Evolutionary conservation across 92 coral and sea anemone genomes (phyloP), one percentile per base, ranked within the genome.

Genomic region (Nematostella vectensis): DNA sequence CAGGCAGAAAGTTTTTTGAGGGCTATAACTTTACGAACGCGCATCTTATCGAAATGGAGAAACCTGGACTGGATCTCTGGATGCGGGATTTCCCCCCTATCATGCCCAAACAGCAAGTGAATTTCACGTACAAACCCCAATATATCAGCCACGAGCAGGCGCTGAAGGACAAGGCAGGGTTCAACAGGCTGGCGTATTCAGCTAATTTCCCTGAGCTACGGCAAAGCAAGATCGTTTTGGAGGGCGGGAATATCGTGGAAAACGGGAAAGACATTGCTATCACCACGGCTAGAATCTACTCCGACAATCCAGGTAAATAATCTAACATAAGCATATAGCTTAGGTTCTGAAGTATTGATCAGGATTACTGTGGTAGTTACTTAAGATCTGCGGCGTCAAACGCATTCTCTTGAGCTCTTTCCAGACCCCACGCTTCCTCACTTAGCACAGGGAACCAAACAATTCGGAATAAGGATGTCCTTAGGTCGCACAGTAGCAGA

Each of bases 21-120:
- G 50, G 59, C 11, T 59, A 61, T 53, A 42, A 50, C 16, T 65
- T 76, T 27, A 37, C 50, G 28, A 70, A 70, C 51, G 80, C 80
- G 17, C 63, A 65, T 37, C 25, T 75, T 19, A 68, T 75, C 29
- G 63, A 68, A 33, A 70, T 61, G 11, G 77, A 75, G 26, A 64
- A 54, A 25, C 68, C 31, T 53, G n/a, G n/a, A n/a, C 19, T 75
- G 53, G 82, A 75, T 25, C 53, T 75, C 16, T 75, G 82, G 82
- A 69, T 75, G 82, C 67, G 82, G 28, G 82, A 75, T 37, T 75
- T 69, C 31, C 80, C 80, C 20, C 55, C 80, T 22, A 58, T 73
- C 3, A 58, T 75, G 65, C 82, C 82, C 4, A 42, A 68, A 31
- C 76, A 31, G 27, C 82, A 75, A 40, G 55, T 67, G 12, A 60